Evolutionary conservation across 2,113 vertebrate genomes (phyloP).

Genomic region (Ciconia maguari): DNA sequence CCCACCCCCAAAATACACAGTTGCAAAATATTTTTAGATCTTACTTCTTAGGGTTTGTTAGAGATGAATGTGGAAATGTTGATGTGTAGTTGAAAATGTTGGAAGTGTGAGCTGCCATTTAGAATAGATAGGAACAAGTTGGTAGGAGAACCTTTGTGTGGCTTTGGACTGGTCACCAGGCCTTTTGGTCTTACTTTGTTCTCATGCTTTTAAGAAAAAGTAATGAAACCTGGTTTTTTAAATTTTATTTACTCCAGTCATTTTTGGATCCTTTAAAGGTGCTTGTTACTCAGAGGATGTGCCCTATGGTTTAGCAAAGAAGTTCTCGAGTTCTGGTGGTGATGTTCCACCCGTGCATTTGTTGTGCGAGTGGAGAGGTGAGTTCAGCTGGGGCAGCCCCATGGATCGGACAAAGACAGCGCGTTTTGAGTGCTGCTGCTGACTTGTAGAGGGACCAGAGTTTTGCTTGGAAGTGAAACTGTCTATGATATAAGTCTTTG

Average conservation of each 20-base stretch:
- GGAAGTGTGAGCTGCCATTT: neutral
- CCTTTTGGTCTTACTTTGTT: neutral
- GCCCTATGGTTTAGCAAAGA: neutral
- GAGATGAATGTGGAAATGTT: neutral
- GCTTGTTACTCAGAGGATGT: neutral
- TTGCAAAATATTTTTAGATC: conserved; percentile 16
- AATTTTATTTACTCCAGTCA: neutral
- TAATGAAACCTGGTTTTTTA: neutral
- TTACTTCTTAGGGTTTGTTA: neutral
- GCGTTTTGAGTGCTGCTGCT: neutral
- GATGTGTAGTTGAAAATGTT: neutral
- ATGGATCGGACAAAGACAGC: too few relatives aligned
- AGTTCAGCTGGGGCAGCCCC: neutral
- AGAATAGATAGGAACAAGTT: neutral
- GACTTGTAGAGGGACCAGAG: neutral
- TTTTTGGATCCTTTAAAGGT: neutral
- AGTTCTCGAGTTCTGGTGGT: neutral
- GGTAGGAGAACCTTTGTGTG: neutral
- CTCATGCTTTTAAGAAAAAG: neutral
- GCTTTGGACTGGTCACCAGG: neutral
- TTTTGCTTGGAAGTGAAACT: neutral
- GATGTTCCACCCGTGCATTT: neutral
- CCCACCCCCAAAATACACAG: neutral
- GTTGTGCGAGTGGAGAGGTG: neutral
- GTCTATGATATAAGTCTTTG: neutral